Conservation (phyloP, 2,113 vertebrate genomes). For the Saccopteryx leptura region DNA sequence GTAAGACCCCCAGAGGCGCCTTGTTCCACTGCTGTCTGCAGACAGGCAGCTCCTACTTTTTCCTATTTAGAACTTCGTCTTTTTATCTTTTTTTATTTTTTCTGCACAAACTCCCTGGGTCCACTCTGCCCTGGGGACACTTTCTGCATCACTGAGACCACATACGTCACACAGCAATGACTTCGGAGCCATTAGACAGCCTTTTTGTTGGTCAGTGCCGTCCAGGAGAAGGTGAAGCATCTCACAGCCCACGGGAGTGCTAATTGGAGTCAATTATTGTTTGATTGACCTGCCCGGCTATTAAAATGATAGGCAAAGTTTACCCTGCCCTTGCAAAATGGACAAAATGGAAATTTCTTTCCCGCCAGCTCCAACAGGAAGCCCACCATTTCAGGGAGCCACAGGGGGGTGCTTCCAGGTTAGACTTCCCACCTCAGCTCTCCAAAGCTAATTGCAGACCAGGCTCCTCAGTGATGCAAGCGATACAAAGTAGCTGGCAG, state of each 20-base stretch:
- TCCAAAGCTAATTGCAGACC: conserved; percentile 32
- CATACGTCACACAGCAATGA: conserved; percentile 12
- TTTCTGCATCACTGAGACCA: not conserved
- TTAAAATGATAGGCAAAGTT: conserved; percentile 77
- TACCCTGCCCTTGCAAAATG: conserved; percentile 76
- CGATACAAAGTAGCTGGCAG: not conserved
- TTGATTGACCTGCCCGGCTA: conserved; percentile 77
- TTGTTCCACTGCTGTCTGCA: too few relatives aligned
- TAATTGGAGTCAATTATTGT: conserved; percentile 81
- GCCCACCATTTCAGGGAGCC: conserved; percentile 44
- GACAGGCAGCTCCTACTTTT: too few relatives aligned
- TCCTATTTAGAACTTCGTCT: too few relatives aligned
- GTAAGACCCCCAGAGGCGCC: too few relatives aligned
- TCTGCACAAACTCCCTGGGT: too few relatives aligned
- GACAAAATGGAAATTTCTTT: conserved; percentile 79
- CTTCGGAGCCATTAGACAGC: conserved; percentile 57
- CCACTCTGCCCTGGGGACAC: not conserved
- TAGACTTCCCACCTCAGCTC: conserved; percentile 52
- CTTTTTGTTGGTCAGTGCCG: conserved; percentile 52
- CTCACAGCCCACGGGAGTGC: conserved; percentile 60
- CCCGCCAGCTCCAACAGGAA: not conserved
- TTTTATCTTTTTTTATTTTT: too few relatives aligned
- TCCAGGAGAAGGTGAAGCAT: conserved; percentile 57
- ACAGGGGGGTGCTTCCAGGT: conserved; percentile 41
- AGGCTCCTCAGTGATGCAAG: not conserved